These are phyloP conservation scores for Polia nebulosa DNA, from an alignment of 2,888 invertebrate genomes.

Conservation along the genomic window DNA sequence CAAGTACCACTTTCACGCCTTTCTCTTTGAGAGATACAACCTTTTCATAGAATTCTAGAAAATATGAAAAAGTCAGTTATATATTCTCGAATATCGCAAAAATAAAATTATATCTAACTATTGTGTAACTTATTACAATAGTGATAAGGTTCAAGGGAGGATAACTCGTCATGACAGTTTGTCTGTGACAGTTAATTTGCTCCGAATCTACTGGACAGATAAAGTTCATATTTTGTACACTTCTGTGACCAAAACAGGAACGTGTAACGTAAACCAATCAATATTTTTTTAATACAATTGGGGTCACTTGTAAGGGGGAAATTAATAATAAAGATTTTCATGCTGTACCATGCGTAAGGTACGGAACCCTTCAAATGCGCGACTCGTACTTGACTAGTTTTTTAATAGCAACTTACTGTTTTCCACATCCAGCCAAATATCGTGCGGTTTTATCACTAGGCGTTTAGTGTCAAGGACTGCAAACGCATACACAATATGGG, in stretches of 20 bases:
- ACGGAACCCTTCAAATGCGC: neutral
- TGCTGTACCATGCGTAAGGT: neutral
- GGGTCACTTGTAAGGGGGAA: too few species aligned
- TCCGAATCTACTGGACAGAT: neutral
- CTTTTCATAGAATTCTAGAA: slow-evolving; percentile 95
- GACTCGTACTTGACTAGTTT: neutral
- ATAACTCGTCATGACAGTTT: too few species aligned
- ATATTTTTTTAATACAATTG: too few species aligned
- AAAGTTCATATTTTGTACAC: too few species aligned
- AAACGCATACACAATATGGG: slow-evolving; percentile 98
- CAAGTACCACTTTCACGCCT: slow-evolving; percentile 95
- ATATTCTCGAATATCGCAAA: neutral
- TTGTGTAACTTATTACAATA: neutral
- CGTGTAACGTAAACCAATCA: too few species aligned
- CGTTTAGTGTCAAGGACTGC: slow-evolving; percentile 95
- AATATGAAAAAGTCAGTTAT: neutral
- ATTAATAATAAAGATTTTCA: too few species aligned
- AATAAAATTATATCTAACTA: neutral
- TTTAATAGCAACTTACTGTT: slow-evolving; percentile 92
- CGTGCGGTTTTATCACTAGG: slow-evolving; percentile 95
- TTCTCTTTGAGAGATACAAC: slow-evolving; percentile 94
- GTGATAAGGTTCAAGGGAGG: too few species aligned
- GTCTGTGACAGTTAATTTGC: neutral
- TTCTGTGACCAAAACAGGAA: too few species aligned
- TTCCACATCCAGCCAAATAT: slow-evolving; percentile 97